phyloP scores from a whole-genome alignment of 2,113 vertebrate genomes.

The Cyanoderma ruficeps region DNA sequence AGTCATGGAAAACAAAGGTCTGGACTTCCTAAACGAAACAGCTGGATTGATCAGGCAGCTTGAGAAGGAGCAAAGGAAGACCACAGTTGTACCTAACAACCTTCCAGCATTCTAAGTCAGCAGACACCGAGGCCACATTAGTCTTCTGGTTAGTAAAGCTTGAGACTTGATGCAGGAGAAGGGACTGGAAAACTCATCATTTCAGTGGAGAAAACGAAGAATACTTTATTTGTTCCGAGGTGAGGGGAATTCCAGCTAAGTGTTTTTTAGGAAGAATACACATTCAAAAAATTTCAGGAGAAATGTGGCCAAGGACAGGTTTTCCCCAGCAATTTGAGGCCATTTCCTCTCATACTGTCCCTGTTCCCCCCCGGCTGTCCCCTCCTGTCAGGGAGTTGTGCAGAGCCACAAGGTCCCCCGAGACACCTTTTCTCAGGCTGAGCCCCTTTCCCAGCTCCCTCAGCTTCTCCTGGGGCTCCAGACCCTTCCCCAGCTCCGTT shows the following conservation, averaged over 20 bases:
- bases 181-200: not conserved
- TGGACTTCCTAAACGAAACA: not conserved
- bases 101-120: not conserved
- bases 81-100: not conserved
- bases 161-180: not conserved
- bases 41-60: not conserved
- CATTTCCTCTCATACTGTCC: fast-evolving
- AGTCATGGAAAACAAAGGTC: not conserved
- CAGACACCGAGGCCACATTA: not conserved
- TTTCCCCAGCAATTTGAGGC: not conserved
- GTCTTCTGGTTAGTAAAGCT: not conserved
- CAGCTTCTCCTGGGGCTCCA: not conserved
- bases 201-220: not conserved
- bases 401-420: not conserved
- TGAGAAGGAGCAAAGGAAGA: not conserved
- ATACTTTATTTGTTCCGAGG: not conserved
- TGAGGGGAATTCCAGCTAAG: not conserved
- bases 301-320: not conserved
- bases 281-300: not conserved
- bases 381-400: not conserved
- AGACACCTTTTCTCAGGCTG: not conserved
- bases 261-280: not conserved
- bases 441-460: not conserved
- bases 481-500: fast-evolving
- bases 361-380: not conserved